Base-by-base conservation (phyloP, 2,888 invertebrate genomes). In the Cylindroiulus punctatus region DNA sequence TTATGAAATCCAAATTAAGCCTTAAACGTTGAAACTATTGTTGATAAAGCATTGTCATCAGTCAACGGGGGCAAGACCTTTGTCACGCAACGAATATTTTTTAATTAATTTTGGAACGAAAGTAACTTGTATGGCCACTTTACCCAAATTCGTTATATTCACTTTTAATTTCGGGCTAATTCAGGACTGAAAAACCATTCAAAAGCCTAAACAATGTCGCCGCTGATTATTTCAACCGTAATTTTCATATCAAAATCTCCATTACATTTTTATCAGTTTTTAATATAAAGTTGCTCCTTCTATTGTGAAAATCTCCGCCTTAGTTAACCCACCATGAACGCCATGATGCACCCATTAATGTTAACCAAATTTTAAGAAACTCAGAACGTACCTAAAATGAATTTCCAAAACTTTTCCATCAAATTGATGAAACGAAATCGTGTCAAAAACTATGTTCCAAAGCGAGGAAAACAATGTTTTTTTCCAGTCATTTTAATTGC, bases 11-110 rank as follows among this genome's bases (percentile, higher is more conserved):
- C 26, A 65, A 7, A 57, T n/a, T 57, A 57, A 65, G 26, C 12
- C 65, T 65, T 65, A 26, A 26, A 65, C 47, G 10, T 12, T 4
- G 47, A 65, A 65, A 26, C 10, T 22, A 65, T 12, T 17, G 26
- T 17, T 30, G 76, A 76, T 76, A 32, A 76, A 76, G 76, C 14
- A 76, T 76, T 76, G 76, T 76, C 76, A 76, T 30, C 76, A 17
- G 17, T 76, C 30, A 30, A 14, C 2, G 76, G 26, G 76, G 76
- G 26, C 76, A 30, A 30, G 76, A 76, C 30, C 36, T 7, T 2
- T 36, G 36, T 36, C 36, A 36, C 36, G 36, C 36, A 36, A 7
- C 7, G 36, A 4, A 36, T 7, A 36, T 36, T 36, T 36, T 36
- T 36, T 36, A 36, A 36, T 36, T 36, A 36, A 36, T 36, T 36